A percentile compares a stretch with the other conserved stretches of the same genome.
Conservation (phyloP, 1,140 invertebrate genomes). For the Linepithema humile region DNA sequence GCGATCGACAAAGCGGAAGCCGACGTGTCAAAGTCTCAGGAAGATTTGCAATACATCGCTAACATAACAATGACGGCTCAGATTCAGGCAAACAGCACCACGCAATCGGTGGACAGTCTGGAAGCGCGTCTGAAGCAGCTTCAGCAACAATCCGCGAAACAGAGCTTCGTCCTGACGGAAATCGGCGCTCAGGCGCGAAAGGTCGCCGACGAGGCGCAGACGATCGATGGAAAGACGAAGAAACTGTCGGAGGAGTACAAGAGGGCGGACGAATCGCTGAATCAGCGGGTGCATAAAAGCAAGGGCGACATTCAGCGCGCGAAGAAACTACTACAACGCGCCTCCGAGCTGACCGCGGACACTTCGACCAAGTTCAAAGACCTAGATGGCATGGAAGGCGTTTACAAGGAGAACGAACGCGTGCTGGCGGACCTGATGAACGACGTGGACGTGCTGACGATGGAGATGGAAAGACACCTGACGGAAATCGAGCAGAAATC, state of each 20-base stretch:
- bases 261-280: slow-evolving; percentile 86
- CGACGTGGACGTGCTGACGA: slow-evolving; percentile 76
- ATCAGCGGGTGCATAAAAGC: slow-evolving; percentile 87
- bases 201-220: slow-evolving; percentile 85
- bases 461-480: slow-evolving; percentile 77
- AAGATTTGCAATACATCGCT: slow-evolving; percentile 89
- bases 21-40: slow-evolving; percentile 91
- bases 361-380: slow-evolving; percentile 90
- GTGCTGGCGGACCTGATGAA: slow-evolving; percentile 76
- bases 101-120: slow-evolving; percentile 88
- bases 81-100: slow-evolving; percentile 89
- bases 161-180: slow-evolving; percentile 87
- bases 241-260: slow-evolving; percentile 86
- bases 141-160: slow-evolving; percentile 91
- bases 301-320: slow-evolving; percentile 89
- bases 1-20: slow-evolving; percentile 92
- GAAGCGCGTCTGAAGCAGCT: slow-evolving; percentile 88
- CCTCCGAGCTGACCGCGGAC: slow-evolving; percentile 90
- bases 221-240: slow-evolving; percentile 84
- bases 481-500: slow-evolving; percentile 79
- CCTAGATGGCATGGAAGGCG: slow-evolving; percentile 86
- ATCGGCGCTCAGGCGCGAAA: slow-evolving; percentile 85
- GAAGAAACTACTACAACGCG: slow-evolving; percentile 89
- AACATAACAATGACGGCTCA: slow-evolving; percentile 90
- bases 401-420: slow-evolving; percentile 81